Percentiles rank a stretch among this genome's conserved stretches.
Conservation (phyloP, 2,113 vertebrate genomes). For the Semicossyphus pulcher region DNA sequence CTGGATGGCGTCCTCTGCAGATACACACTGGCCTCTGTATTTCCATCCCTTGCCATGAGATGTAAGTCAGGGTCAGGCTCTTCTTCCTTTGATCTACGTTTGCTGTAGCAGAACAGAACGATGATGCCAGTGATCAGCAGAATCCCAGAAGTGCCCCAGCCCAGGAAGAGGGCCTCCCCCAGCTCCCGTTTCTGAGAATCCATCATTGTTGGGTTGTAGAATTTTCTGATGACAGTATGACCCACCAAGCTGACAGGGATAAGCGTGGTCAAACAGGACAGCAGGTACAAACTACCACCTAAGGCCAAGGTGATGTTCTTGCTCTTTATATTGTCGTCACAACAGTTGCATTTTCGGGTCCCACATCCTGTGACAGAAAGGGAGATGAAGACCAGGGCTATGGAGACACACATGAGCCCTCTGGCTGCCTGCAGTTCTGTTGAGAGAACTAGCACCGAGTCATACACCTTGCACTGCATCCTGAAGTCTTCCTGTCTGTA, state of each 20-base stretch:
- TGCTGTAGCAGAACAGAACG: conserved; percentile 70
- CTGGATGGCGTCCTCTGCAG: conserved; percentile 28
- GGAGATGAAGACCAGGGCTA: conserved; percentile 79
- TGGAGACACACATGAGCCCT: conserved; percentile 87
- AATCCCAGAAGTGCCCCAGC: conserved; percentile 79
- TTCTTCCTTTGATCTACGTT: conserved; percentile 54
- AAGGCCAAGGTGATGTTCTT: conserved; percentile 77
- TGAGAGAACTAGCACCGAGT: conserved; percentile 87
- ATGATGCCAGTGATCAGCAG: conserved; percentile 76
- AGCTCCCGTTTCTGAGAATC: conserved; percentile 80
- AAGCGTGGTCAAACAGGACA: conserved; percentile 74
- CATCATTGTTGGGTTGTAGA: conserved; percentile 74
- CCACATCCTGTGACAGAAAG: conserved; percentile 75
- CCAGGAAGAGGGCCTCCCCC: conserved; percentile 80
- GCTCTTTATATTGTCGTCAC: conserved; percentile 38
- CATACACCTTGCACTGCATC: conserved; percentile 90
- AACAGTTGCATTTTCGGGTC: conserved; percentile 70
- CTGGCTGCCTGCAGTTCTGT: conserved; percentile 85
- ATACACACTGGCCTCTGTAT: conserved; percentile 5
- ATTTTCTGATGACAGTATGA: conserved; percentile 76
- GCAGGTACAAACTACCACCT: conserved; percentile 75
- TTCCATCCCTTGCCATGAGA: background rate
- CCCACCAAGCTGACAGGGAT: conserved; percentile 83
- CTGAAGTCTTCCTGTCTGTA: conserved; percentile 82
- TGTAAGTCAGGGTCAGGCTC: background rate